These are phyloP conservation scores for Acanthurus tractus DNA, from an alignment of 2,797 vertebrate species.

Conservation along the genomic window DNA sequence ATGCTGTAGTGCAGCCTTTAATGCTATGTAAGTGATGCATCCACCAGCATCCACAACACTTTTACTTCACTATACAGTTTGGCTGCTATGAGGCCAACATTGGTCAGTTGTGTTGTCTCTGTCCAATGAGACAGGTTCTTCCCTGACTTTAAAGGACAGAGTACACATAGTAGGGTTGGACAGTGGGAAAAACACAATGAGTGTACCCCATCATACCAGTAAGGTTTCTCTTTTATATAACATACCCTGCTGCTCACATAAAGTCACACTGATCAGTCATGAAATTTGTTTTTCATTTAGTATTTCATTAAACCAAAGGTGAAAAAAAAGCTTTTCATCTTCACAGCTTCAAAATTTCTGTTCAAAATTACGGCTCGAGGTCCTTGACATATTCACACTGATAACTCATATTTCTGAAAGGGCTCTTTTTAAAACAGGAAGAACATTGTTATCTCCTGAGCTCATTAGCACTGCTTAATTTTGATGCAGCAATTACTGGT, in stretches of 20 bases:
- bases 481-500: neutral
- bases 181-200: conserved; percentile 41
- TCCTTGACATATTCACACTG: neutral
- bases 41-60: neutral
- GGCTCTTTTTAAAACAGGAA: neutral
- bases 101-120: neutral
- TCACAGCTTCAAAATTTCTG: conserved; percentile 58
- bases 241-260: conserved; percentile 54
- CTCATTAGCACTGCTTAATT: neutral
- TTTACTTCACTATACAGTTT: neutral
- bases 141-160: conserved; percentile 18
- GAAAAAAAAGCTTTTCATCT: conserved; percentile 7
- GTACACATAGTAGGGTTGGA: neutral
- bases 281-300: conserved; percentile 6
- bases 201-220: conserved; percentile 77
- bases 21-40: conserved; percentile 55
- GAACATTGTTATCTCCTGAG: neutral
- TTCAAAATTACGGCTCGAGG: conserved; percentile 40
- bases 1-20: conserved; percentile 71
- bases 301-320: neutral
- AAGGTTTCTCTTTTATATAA: conserved; percentile 75
- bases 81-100: neutral
- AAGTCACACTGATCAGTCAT: conserved; percentile 3
- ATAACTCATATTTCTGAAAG: neutral
- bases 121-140: conserved; percentile 10